Evolutionary conservation across 2,113 vertebrate genomes (phyloP), one percentile per base, ranked within the genome.

Genomic region (Tragulus kanchil): DNA sequence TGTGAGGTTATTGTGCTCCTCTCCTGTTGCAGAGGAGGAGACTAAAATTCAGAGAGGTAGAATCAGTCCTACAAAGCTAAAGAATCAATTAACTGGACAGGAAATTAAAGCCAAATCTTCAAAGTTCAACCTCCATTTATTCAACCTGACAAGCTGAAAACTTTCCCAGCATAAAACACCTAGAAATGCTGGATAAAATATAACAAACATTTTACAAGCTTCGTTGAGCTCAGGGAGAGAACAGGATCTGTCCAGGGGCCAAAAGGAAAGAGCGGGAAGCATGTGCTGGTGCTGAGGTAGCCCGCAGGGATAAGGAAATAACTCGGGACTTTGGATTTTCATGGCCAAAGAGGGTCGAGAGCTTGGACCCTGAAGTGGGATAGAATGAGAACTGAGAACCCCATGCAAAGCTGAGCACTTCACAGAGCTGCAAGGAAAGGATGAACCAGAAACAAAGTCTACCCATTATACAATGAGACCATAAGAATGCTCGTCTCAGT

Each of bases 141-240:
- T 58, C 10, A 4, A 48, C 2, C 23, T 61, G 87, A 97, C 61
- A 91, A 67, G 6, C 31, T 79, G 85, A 75, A 97, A 91, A 89
- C 21, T 16, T 73, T 28, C 16, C 13, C 36, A 58, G 23, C 12
- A 93, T 54, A 83, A 97, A 94, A 91, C 91, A 62, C 13, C 14
- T 64, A 64, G 52, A 77, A 62, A 78, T 95, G 58, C 48, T 96
- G 58, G 45, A 58, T 69, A 59, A 92, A 77, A 77, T 73, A 48
- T 31, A 92, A n/a, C 87, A 91, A 82, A 82, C 26, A 64, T 81
- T 93, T 95, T 88, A 90, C 48, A 92, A 79, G 82, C 69, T 61
- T 78, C 52, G 10, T 52, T 83, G 75, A 92, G 42, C 93, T 94
- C 67, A 67, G 26, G 89, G 45, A 87, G 52, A 84, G 9, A 56